These are phyloP conservation scores for Catalaphyllia jardinei DNA, from an alignment of 64 coral and sea anemone genomes.

Conservation along the genomic window DNA sequence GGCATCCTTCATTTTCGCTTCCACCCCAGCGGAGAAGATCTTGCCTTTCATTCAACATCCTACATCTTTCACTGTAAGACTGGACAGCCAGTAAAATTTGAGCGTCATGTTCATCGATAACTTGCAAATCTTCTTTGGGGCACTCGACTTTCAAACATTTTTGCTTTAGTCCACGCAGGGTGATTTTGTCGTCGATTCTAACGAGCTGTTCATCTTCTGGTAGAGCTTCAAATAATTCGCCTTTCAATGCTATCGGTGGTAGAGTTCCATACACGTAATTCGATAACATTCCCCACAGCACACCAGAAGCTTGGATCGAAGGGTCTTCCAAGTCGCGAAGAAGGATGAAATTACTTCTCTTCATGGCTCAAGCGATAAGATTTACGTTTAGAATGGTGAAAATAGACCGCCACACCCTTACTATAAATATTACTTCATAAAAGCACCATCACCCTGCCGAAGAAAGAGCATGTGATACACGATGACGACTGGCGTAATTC, in stretches of 20 bases:
- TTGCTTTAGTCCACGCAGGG: conserved; percentile 54
- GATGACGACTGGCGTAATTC: not conserved
- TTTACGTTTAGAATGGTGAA: not conserved
- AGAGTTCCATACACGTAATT: conserved; percentile 46
- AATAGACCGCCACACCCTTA: conserved; percentile 22
- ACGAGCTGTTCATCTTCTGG: conserved; percentile 19
- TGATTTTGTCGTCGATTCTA: not conserved
- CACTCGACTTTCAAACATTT: conserved; percentile 44
- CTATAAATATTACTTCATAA: not conserved
- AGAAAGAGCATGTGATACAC: too few relatives aligned
- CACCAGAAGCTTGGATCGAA: not conserved
- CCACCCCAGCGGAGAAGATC: conserved; percentile 7
- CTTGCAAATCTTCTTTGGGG: conserved; percentile 20
- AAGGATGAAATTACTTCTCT: conserved; percentile 39
- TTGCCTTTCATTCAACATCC: conserved; percentile 29
- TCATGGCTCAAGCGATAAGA: not conserved
- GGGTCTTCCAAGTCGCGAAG: conserved; percentile 63
- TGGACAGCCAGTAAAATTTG: conserved; percentile 50
- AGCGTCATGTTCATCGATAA: conserved; percentile 3
- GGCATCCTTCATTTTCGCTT: conserved; percentile 45
- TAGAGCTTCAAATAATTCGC: conserved; percentile 51
- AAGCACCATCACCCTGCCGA: not conserved
- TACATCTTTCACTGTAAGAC: conserved; percentile 49
- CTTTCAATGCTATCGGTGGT: conserved; percentile 32
- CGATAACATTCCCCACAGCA: conserved; percentile 54